A percentile compares a stretch with the other conserved stretches of the same genome.
Conservation (phyloP, 2,888 invertebrate genomes). For the Melieria omissa region DNA sequence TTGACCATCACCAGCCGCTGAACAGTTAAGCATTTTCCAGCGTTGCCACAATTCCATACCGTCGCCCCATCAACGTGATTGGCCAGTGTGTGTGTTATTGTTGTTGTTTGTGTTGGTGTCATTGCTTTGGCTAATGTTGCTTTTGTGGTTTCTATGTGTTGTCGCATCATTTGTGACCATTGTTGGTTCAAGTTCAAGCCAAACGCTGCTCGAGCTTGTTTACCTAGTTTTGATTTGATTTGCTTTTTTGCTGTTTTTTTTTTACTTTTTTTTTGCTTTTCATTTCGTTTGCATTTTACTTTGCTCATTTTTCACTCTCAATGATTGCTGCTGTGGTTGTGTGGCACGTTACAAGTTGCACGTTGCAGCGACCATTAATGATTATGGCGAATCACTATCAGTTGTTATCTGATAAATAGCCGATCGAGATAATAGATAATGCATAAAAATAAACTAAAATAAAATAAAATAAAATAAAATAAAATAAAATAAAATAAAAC, state of each 20-base stretch:
- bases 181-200: slow-evolving; percentile 41
- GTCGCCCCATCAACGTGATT: slow-evolving; percentile 25
- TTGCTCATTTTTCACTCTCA: not conserved
- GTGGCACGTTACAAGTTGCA: not conserved
- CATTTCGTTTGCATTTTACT: not conserved
- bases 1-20: slow-evolving; percentile 27
- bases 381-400: no score
- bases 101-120: not conserved
- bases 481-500: no score
- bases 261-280: slow-evolving; percentile 2
- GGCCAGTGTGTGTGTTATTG: slow-evolving; percentile 22
- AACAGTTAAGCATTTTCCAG: slow-evolving; percentile 15
- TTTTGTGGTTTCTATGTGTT: slow-evolving; percentile 8
- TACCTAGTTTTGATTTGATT: slow-evolving; percentile 32
- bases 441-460: no score
- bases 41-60: slow-evolving; percentile 25
- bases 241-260: slow-evolving; percentile 19
- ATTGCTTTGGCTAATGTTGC: slow-evolving; percentile 5
- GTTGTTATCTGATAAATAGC: no score
- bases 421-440: no score
- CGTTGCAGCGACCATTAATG: no score
- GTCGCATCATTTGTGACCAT: slow-evolving; percentile 24
- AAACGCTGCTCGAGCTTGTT: slow-evolving; percentile 39
- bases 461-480: no score
- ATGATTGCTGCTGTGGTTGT: not conserved